phyloP scores from a whole-genome alignment of 1,140 invertebrate genomes.

The Whitmania pigra region DNA sequence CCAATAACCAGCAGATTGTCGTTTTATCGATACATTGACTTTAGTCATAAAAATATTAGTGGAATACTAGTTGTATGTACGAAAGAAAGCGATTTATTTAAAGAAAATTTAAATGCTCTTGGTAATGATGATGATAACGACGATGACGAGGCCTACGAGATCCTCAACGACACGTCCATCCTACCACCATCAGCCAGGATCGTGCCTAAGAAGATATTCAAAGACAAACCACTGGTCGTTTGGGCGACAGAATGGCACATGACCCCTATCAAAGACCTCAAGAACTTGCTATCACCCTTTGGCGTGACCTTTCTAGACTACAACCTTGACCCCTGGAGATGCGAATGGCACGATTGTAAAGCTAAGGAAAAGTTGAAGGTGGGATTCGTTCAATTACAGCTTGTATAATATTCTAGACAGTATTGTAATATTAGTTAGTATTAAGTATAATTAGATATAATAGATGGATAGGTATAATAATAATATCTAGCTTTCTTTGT shows the following conservation, averaged over 20 bases:
- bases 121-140: neutral
- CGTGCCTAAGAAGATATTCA: slow-evolving; percentile 7
- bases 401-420: too few species aligned
- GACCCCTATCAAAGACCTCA: slow-evolving; percentile 11
- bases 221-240: slow-evolving; percentile 12
- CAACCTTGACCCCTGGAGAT: slow-evolving; percentile 7
- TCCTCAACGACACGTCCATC: slow-evolving; percentile 4
- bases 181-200: slow-evolving; percentile 5
- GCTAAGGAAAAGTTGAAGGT: slow-evolving; percentile 6
- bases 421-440: too few species aligned
- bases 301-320: neutral
- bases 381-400: neutral
- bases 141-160: neutral
- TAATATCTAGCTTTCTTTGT: too few species aligned
- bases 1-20: too few species aligned
- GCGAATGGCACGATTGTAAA: slow-evolving; percentile 1
- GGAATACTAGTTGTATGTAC: too few species aligned
- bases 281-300: slow-evolving; percentile 12
- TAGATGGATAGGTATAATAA: too few species aligned
- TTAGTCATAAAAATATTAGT: too few species aligned
- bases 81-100: neutral
- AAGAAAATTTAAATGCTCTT: neutral
- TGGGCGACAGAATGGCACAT: slow-evolving; percentile 16
- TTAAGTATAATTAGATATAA: too few species aligned
- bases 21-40: too few species aligned